Percentiles rank a stretch among this genome's conserved stretches.
These are phyloP conservation scores for Cirrhinus mrigala DNA, from an alignment of 2,797 vertebrate species.

Conservation along the genomic window DNA sequence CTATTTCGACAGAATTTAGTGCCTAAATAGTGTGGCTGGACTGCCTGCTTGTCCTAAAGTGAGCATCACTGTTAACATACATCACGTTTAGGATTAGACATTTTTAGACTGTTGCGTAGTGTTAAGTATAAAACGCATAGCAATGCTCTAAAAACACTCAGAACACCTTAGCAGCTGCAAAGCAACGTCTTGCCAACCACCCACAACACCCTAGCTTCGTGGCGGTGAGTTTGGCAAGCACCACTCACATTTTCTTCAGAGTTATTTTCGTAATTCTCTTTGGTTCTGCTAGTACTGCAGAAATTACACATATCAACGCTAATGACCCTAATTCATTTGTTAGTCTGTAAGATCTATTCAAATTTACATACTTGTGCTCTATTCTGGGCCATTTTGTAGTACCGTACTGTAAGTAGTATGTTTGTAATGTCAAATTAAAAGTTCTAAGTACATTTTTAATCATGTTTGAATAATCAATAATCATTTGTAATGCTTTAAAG, in stretches of 20 bases:
- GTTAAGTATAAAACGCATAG: background rate
- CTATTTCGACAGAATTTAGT: conserved; percentile 8
- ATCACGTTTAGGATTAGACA: background rate
- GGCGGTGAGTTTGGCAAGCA: conserved; percentile 2
- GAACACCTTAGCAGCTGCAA: conserved; percentile 9
- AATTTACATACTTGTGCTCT: background rate
- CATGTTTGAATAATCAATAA: background rate
- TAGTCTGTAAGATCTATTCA: background rate
- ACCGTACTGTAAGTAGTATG: background rate
- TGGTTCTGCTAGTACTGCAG: background rate
- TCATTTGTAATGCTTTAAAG: background rate
- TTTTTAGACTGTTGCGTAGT: background rate
- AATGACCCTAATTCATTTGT: background rate
- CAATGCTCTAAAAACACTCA: background rate
- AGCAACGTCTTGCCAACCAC: conserved; percentile 23
- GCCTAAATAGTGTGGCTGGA: background rate
- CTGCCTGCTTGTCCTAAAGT: background rate
- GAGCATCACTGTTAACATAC: background rate
- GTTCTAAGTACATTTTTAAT: background rate
- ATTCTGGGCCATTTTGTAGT: background rate
- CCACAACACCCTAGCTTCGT: background rate
- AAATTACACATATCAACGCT: background rate
- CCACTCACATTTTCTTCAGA: background rate
- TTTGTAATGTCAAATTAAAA: background rate
- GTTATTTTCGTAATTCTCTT: background rate